Base-by-base conservation (phyloP, 2,113 vertebrate species). In the Spheniscus mendiculus region DNA sequence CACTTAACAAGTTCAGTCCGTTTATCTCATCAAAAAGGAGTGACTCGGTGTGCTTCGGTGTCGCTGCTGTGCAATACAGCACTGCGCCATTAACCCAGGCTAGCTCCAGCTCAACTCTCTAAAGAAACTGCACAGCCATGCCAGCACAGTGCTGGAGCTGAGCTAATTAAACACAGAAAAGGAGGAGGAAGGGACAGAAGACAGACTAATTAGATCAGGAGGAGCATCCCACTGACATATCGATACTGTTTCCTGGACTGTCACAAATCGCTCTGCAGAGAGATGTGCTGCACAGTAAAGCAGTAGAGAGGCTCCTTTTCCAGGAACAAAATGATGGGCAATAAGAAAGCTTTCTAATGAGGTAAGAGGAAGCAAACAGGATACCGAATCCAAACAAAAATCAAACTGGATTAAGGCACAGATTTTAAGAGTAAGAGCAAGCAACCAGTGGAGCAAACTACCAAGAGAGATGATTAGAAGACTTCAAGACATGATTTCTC, bases 31-130 rank as follows among this genome's bases (percentile, higher is more conserved):
- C 12, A 38, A 29, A 36, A 73, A 70, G 72, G 18, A 73, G 56
- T 8, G 22, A 30, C 11, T 12, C 1, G 1, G 27, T 16, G 56
- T 20, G 20, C 34, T 63, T 26, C 0, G 0, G 38, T 42, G 10
- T 4, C 5, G 0, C 45, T 40, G 5, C 53, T 12, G 17, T 10
- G 23, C 40, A 5, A 17, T 4, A 11, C 44, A 47, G 56, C 62
- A 17, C 49, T 23, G 40, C 2, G 0, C n/a, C 63, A 25, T 47
- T n/a, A 49, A 55, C 69, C 40, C 32, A 8, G 19, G 2, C 40
- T 10, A 23, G 21, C n/a, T 63, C 55, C 74, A 76, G n/a, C 65
- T 32, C 32, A 4, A 6, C 27, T 45, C 70, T 53, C 71, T 6
- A 12, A 58, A 59, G 8, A 10, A 27, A 49, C 25, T 7, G 23